Evolutionary conservation across 2,888 invertebrate species (phyloP), one percentile per base, ranked within the genome.

Genomic region (Scaptomyza polygonia): DNA sequence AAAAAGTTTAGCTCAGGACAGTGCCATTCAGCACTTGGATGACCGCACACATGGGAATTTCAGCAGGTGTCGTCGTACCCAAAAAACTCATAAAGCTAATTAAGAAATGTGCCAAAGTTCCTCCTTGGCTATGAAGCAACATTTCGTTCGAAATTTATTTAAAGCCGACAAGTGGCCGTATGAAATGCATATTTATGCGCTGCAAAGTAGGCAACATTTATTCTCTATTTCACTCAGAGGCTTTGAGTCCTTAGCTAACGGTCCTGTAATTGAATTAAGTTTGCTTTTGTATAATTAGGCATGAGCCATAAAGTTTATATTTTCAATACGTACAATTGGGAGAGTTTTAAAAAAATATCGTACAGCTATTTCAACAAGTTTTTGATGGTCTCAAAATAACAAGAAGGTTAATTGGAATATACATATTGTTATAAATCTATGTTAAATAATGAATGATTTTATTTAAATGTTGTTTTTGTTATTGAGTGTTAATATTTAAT

Each of bases 11-110:
- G 58, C 44, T 49, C 16, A 29, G 56, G 21, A 51, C 47, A 59
- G 75, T 69, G 48, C 68, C 63, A 56, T 61, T 39, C 49, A 54
- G 55, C 75, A 78, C 72, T 79, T 82, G 88, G 72, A 52, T 83
- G 89, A 85, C 89, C 85, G 80, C 86, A 75, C 80, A 65, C 86
- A 66, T 85, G 85, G 88, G 85, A 85, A 85, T 72, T 75, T 30
- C 16, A 68, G 58, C 85, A 85, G 88, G 66, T 89, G 89, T 49
- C 53, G 8, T 39, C 16, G 34, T 45, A 34, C 29, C 47, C 42
- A 85, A 47, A 63, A 74, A 82, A 82, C 83, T 88, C 86, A 88
- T 86, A 88, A 88, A 88, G 79, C 89, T 88, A 88, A 84, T 84
- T 84, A 87, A 88, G 84, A 86, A 84, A 72, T 88, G 73, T 77